phyloP scores from a whole-genome alignment of 2,888 invertebrate genomes.

The Drosophila kanekoi region DNA sequence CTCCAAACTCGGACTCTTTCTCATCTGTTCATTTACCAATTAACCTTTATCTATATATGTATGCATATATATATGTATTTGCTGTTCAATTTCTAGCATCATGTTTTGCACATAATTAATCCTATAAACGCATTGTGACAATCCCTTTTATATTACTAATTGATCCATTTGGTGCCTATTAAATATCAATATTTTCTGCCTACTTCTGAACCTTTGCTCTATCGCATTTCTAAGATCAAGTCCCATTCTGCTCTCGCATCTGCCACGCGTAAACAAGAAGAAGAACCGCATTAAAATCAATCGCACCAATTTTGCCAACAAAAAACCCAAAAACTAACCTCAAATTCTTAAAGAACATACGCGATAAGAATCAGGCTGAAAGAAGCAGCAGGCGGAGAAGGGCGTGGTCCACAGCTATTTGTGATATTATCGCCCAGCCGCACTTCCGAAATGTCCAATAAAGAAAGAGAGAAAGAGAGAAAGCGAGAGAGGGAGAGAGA shows the following conservation, averaged over 20 bases:
- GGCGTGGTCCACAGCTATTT: constrained; percentile 47
- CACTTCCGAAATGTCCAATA: constrained; percentile 60
- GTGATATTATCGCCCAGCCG: constrained; percentile 38
- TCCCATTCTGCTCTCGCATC: constrained; percentile 23
- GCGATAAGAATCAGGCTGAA: constrained; percentile 38
- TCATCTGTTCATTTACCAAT: no score
- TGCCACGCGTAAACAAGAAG: constrained; percentile 46
- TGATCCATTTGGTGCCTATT: background rate
- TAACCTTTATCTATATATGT: no score
- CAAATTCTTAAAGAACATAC: constrained; percentile 25
- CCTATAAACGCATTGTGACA: no score
- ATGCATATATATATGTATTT: no score
- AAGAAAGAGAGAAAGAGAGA: background rate
- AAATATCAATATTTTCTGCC: background rate
- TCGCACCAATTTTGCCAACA: constrained; percentile 62
- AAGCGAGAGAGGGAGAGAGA: background rate
- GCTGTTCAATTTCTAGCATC: no score
- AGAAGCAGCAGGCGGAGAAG: background rate
- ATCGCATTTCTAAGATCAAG: background rate
- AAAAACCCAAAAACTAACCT: constrained; percentile 28
- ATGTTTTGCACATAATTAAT: no score
- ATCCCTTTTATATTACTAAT: constrained; percentile 1
- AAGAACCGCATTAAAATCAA: constrained; percentile 57
- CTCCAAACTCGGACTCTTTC: no score
- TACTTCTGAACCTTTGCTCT: background rate